Conservation (phyloP, 2,113 vertebrate genomes). For the Myotis brandtii region DNA sequence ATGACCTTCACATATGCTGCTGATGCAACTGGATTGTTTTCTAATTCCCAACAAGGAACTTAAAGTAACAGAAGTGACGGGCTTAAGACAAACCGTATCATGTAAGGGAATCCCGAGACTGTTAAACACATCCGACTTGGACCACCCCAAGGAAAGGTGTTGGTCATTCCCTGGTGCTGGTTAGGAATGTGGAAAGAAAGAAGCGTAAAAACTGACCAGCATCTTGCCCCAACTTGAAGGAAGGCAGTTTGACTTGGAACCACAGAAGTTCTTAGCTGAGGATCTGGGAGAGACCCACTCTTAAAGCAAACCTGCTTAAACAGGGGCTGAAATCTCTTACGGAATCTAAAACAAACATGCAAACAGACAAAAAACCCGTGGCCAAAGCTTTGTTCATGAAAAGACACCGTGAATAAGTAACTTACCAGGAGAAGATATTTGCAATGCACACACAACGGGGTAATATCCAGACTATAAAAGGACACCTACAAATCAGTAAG, state of each 20-base stretch:
- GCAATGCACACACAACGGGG: neutral
- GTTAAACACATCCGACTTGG: neutral
- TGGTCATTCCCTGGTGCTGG: constrained; percentile 1
- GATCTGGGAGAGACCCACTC: neutral
- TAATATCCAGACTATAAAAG: neutral
- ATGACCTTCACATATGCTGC: neutral
- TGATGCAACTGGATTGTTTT: neutral
- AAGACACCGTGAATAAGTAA: neutral
- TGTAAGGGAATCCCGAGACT: neutral
- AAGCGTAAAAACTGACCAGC: neutral
- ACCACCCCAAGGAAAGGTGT: neutral
- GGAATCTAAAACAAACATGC: neutral
- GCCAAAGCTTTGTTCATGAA: neutral
- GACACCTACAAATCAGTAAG: neutral
- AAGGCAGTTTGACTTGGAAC: neutral
- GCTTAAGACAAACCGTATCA: neutral
- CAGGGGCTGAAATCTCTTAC: neutral
- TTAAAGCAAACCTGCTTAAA: neutral
- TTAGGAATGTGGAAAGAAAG: neutral
- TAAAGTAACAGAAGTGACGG: neutral
- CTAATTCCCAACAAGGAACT: neutral
- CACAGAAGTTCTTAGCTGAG: neutral
- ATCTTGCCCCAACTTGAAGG: neutral
- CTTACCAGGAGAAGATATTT: neutral
- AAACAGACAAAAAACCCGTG: neutral